phyloP scores from a whole-genome alignment of 2,113 vertebrate genomes.

The Mola mola region DNA sequence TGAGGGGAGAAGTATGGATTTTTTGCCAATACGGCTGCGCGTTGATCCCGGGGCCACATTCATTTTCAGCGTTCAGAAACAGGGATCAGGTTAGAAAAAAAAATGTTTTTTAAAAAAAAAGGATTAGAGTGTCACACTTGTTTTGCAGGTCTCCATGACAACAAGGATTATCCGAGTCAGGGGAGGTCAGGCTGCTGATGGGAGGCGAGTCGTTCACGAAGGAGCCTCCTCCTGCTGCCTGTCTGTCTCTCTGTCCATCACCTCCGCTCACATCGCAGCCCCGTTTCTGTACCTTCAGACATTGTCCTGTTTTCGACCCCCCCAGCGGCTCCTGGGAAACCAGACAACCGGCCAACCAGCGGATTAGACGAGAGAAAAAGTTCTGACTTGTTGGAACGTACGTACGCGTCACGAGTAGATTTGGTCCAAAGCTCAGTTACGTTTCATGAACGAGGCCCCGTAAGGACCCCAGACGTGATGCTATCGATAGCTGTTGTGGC shows the following conservation, averaged over 20 bases:
- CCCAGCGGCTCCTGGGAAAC: no score
- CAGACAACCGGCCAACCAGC: no score
- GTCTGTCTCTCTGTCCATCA: conserved; percentile 33
- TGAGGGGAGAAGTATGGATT: conserved; percentile 70
- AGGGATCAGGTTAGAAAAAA: not conserved
- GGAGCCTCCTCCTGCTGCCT: conserved; percentile 5
- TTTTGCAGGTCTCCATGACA: conserved; percentile 75
- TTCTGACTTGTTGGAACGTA: no score
- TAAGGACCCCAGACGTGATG: no score
- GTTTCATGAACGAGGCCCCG: no score
- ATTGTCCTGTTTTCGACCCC: no score
- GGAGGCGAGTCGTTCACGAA: conserved; percentile 51
- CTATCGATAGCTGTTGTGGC: no score
- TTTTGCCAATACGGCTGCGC: conserved; percentile 74
- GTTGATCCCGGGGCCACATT: conserved; percentile 73
- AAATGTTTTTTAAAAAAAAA: not conserved
- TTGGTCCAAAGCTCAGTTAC: no score
- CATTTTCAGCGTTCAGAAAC: conserved; percentile 69
- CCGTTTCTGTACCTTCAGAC: no score
- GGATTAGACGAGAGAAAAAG: no score
- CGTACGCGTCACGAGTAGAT: no score
- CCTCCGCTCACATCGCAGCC: conserved; percentile 5
- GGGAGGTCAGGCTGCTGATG: conserved; percentile 64
- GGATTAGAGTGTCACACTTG: conserved; percentile 56
- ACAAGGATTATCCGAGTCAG: conserved; percentile 62